Evolutionary conservation across 2,797 vertebrate species (phyloP).

Genomic region (Crypturellus tataupa): DNA sequence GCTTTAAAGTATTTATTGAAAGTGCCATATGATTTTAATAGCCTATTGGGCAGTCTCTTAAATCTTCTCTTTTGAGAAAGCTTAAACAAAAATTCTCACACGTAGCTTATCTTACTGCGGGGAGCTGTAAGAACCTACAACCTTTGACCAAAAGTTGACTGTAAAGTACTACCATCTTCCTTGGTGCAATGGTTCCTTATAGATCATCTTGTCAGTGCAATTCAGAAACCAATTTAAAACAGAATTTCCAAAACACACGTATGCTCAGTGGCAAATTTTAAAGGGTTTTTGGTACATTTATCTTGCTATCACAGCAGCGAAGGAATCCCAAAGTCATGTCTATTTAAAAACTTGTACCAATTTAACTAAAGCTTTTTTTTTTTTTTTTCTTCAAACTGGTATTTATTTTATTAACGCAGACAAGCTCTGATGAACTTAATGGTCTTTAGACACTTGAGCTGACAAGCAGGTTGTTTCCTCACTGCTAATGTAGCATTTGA

Average conservation of each 20-base stretch:
- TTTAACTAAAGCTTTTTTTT: not conserved
- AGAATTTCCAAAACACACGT: not conserved
- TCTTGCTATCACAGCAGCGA: conserved; percentile 11
- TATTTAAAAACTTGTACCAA: not conserved
- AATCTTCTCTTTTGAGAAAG: conserved; percentile 57
- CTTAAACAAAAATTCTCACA: conserved; percentile 32
- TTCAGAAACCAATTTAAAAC: conserved; percentile 32
- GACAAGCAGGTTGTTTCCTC: conserved; percentile 9
- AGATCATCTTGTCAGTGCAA: conserved; percentile 72
- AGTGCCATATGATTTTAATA: conserved; percentile 85
- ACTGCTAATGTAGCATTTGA: not conserved
- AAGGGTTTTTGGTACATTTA: not conserved
- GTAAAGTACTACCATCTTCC: conserved; percentile 51
- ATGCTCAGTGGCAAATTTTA: not conserved
- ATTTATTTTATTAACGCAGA: conserved; percentile 19
- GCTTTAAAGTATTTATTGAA: conserved; percentile 86
- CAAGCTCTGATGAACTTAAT: not conserved
- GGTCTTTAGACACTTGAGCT: not conserved
- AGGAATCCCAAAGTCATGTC: not conserved
- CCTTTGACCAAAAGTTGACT: conserved; percentile 26
- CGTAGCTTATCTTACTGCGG: conserved; percentile 32
- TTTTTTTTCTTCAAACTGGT: not conserved
- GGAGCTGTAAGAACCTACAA: conserved; percentile 17
- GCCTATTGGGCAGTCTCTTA: conserved; percentile 71
- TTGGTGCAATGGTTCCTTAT: conserved; percentile 67